phyloP scores from a whole-genome alignment of 2,113 vertebrate species.

The Tonatia bakeri region DNA sequence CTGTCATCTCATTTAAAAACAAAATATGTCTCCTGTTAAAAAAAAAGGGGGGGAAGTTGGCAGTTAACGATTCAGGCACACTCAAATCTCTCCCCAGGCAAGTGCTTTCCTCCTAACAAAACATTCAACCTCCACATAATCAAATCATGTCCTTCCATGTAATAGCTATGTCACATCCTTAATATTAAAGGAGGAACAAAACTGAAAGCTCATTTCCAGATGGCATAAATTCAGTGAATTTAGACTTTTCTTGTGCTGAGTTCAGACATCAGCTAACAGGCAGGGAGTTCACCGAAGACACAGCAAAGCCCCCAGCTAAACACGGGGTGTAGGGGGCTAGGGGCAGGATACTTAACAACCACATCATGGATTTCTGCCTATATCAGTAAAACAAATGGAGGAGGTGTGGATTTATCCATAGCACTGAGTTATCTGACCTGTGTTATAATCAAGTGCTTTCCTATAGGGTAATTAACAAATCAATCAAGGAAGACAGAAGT shows the following conservation, averaged over 20 bases:
- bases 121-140: background rate
- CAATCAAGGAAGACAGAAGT: conserved; percentile 31
- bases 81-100: conserved; percentile 41
- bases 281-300: background rate
- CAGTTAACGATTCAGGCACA: conserved; percentile 43
- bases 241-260: background rate
- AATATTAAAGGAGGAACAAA: conserved; percentile 51
- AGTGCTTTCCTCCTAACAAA: conserved; percentile 43
- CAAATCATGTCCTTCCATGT: conserved; percentile 17
- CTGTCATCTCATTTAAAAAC: conserved; percentile 63
- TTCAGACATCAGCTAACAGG: conserved; percentile 18
- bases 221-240: conserved; percentile 27
- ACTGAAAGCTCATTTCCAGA: conserved; percentile 50
- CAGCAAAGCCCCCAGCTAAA: background rate
- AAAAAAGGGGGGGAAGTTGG: background rate
- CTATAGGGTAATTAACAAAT: conserved; percentile 27
- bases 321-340: background rate
- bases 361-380: background rate
- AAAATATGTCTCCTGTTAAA: conserved; percentile 47
- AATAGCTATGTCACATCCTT: conserved; percentile 20
- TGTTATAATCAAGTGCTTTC: conserved; percentile 20
- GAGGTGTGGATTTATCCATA: background rate
- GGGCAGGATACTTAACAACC: background rate
- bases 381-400: background rate
- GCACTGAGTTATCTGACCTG: background rate